These are phyloP conservation scores for Octomys mimax DNA, from an alignment of 2,797 vertebrate species.

Conservation along the genomic window DNA sequence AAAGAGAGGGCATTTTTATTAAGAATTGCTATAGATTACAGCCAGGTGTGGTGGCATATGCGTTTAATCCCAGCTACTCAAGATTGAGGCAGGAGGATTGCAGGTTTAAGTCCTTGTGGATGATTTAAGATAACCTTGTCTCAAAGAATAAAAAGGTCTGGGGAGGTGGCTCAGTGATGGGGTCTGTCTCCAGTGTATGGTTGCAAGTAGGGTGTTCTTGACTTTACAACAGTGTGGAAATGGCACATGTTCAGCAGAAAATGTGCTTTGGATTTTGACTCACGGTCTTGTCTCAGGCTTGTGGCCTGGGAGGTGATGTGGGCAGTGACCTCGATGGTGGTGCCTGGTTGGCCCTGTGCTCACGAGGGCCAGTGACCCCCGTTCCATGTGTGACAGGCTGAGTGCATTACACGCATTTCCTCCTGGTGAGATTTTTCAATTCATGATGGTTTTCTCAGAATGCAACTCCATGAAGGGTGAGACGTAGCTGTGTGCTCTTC, in stretches of 20 bases:
- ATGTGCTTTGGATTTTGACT: background rate
- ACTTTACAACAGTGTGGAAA: background rate
- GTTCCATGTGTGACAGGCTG: too few relatives aligned
- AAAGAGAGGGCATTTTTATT: background rate
- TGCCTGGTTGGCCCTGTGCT: background rate
- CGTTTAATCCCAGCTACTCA: background rate
- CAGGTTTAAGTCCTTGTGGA: background rate
- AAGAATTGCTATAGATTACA: background rate
- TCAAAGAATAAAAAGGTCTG: background rate
- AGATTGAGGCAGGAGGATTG: background rate
- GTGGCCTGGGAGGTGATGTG: too few relatives aligned
- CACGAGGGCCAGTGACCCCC: background rate
- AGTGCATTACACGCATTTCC: too few relatives aligned
- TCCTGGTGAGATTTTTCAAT: background rate
- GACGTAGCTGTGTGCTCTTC: background rate
- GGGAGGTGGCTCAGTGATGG: background rate
- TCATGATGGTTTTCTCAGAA: background rate
- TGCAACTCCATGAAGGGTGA: too few relatives aligned
- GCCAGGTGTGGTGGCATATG: too few relatives aligned
- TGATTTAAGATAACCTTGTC: background rate
- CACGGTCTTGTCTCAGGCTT: background rate
- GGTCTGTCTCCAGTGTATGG: too few relatives aligned
- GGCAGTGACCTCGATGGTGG: too few relatives aligned
- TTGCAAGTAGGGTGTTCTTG: background rate
- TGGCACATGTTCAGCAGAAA: background rate